Percentiles rank a stretch among this genome's conserved stretches.
Evolutionary conservation across 2,113 vertebrate species (phyloP).

Genomic region (Pteropus alecto): DNA sequence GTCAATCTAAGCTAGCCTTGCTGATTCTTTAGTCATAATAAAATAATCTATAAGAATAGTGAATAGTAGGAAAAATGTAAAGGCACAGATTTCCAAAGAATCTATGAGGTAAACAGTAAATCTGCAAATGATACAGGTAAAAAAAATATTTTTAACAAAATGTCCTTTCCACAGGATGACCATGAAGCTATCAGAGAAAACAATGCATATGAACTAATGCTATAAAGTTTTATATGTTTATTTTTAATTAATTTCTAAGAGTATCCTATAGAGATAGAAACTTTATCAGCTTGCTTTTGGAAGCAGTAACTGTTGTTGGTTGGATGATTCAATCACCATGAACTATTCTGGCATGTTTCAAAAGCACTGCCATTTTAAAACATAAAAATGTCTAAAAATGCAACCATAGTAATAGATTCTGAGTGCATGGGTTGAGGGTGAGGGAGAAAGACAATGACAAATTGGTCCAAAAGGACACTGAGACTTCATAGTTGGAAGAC

Average conservation of each 20-base stretch:
- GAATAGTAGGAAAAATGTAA: background rate
- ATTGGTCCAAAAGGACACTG: constrained; percentile 76
- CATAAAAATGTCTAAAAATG: constrained; percentile 77
- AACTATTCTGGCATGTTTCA: constrained; percentile 71
- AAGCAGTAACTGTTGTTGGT: constrained; percentile 59
- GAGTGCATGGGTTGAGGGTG: constrained; percentile 65
- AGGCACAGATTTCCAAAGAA: background rate
- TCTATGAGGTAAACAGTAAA: background rate
- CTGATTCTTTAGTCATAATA: background rate
- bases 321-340: constrained; percentile 69
- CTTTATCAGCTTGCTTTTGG: constrained; percentile 47
- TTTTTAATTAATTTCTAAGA: constrained; percentile 36
- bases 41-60: background rate
- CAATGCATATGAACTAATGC: background rate
- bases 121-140: background rate
- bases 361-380: constrained; percentile 71
- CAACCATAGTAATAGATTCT: constrained; percentile 67
- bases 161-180: background rate
- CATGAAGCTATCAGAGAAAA: background rate
- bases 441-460: constrained; percentile 76
- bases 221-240: background rate
- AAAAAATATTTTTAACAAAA: constrained; percentile 7
- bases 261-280: constrained; percentile 29
- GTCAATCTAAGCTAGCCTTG: background rate
- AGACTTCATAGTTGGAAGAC: constrained; percentile 72